Conservation (phyloP, 2,888 invertebrate genomes). For the Lobophora halterata region DNA sequence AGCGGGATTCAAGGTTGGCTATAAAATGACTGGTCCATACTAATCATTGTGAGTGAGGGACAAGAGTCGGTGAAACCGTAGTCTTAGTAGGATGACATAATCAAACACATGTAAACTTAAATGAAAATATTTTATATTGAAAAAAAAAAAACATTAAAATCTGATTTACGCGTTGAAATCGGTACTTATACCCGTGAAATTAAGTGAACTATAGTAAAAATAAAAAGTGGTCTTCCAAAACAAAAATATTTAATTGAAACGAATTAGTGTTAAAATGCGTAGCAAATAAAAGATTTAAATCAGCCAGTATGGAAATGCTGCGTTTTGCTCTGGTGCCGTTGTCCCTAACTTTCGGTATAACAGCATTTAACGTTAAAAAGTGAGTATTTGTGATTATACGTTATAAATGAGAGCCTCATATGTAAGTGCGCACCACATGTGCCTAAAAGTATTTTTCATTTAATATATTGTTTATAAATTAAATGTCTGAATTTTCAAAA, state of each 20-base stretch:
- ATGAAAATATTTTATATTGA: too few species aligned
- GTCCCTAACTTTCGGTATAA: slow-evolving; percentile 52
- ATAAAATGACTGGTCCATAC: not conserved
- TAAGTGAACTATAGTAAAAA: slow-evolving; percentile 6
- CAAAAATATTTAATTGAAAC: slow-evolving; percentile 1
- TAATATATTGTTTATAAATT: too few species aligned
- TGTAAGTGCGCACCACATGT: too few species aligned
- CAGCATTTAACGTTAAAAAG: slow-evolving; percentile 33
- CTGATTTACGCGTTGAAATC: too few species aligned
- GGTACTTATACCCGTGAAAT: too few species aligned
- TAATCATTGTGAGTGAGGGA: not conserved
- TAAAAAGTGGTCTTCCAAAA: slow-evolving; percentile 13
- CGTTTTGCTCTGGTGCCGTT: slow-evolving; percentile 58
- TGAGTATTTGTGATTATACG: too few species aligned
- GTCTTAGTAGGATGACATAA: too few species aligned
- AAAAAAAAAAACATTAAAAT: not conserved
- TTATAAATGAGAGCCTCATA: too few species aligned
- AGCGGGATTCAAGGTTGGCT: slow-evolving; percentile 17
- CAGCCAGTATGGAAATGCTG: slow-evolving; percentile 57
- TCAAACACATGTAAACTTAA: too few species aligned
- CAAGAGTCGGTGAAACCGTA: too few species aligned
- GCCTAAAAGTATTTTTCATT: too few species aligned
- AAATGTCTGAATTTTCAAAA: too few species aligned
- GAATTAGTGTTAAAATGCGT: slow-evolving; percentile 6
- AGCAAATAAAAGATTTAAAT: slow-evolving; percentile 14